Conservation (phyloP, 53 echinoderm and acorn worm genomes). For the Antedon mediterranea region DNA sequence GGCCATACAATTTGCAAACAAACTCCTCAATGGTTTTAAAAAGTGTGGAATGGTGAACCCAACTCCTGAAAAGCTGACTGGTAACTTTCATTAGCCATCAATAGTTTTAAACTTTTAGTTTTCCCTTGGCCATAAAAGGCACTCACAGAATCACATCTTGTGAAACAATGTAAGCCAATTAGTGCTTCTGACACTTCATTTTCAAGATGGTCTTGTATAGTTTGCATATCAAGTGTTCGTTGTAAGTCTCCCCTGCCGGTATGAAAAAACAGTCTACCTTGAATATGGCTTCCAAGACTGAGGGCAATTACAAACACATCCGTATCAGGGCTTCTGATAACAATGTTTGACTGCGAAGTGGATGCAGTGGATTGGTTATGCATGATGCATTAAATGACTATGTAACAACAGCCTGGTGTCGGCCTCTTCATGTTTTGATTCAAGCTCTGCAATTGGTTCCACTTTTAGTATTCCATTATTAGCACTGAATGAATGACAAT, state of each 20-base stretch:
- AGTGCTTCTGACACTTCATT: conserved; percentile 17
- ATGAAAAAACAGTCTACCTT: conserved; percentile 15
- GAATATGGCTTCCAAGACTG: conserved; percentile 7
- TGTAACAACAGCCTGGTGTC: conserved; percentile 37
- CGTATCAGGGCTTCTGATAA: conserved; percentile 38
- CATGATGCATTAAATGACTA: conserved; percentile 12
- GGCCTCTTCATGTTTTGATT: conserved; percentile 34
- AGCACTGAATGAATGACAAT: neutral
- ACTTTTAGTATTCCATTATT: neutral
- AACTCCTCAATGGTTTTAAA: no score
- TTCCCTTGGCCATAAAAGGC: conserved; percentile 47
- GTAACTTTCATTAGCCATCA: neutral
- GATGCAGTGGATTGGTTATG: neutral
- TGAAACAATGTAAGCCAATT: conserved; percentile 40
- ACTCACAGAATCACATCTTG: conserved; percentile 56
- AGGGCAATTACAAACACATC: conserved; percentile 43
- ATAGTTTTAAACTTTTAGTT: conserved; percentile 15
- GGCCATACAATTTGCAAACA: no score
- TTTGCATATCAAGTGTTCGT: conserved; percentile 12
- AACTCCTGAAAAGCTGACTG: conserved; percentile 10
- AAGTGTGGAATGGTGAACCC: no score
- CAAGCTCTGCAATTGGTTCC: neutral
- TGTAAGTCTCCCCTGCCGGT: conserved; percentile 27
- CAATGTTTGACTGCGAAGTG: neutral
- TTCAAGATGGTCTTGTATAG: conserved; percentile 7